Base-by-base conservation (phyloP, 2,113 vertebrate genomes). In the Struthidea cinerea region DNA sequence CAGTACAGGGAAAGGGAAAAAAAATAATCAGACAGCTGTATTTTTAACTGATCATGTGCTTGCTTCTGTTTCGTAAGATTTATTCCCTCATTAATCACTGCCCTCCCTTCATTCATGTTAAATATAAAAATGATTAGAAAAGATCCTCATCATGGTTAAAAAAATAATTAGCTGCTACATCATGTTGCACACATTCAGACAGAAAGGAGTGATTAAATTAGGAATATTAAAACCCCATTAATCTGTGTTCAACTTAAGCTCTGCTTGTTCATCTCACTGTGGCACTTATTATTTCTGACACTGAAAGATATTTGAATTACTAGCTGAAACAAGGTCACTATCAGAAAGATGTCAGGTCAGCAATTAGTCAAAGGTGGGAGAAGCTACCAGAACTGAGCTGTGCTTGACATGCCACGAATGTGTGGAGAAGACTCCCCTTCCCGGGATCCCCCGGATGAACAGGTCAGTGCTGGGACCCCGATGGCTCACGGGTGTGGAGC, bases 101-200 rank as follows among this genome's bases (percentile, higher is more conserved):
- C 93, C 95, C 95, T 98, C 95, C 96, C 96, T 97, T 98, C 98
- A 97, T 98, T 99, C 98, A 98, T 97, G 98, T 98, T 97, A 98
- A 98, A 98, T 98, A 98, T 97, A 97, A 98, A 98, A 98, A 98
- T 98, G 97, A 98, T 98, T 98, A 98, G 97, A 97, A 98, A 98
- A 98, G 98, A 98, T 98, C 97, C 98, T 98, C 97, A 98, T 98
- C 98, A 98, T 97, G 98, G 98, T 98, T 98, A 98, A 99, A 99
- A 98, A 98, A 98, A 98, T 99, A 99, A 99, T 99, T 99, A 99
- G 98, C 98, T 98, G 97, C 98, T 98, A 98, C 98, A 98, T 98
- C 98, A 97, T 97, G 98, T 98, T 98, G 98, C 98, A 98, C 97
- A 97, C 97, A 96, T 97, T 96, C 97, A 91, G 98, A 98, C 98